Evolutionary conservation across 1,140 invertebrate species (phyloP), one percentile per base, ranked within the genome.

Genomic region (Trachelipus rathkii): DNA sequence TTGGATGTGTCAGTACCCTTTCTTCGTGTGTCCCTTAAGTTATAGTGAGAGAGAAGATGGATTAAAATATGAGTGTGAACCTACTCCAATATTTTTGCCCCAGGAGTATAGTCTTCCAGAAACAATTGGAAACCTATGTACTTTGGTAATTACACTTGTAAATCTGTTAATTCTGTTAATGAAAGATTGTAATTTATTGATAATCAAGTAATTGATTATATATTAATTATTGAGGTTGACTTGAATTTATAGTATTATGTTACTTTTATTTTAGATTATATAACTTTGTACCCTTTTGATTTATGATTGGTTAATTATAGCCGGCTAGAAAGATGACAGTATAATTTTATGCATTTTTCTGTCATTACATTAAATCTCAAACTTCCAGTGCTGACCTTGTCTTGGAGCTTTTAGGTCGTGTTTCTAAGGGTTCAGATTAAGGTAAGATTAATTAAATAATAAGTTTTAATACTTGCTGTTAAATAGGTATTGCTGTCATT

Each of bases 371-470:
- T 70, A 85, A 8, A 88, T 96, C 87, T 91, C 93, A 10, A 82
- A 97, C 81, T 99, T 99, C n/a, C 87, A 97, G 96, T 84, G 98
- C 96, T 21, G 92, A 99, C 44, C 97, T 99, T 86, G 98, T 0
- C 99, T 99, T 87, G 98, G 97, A 98, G 97, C 69, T 99, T 99
- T 87, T 99, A 70, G 98, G 95, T 84, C 97, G 97, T 46, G n/a
- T 99, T 99, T 84, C 99, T 99, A 84, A 87, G 97, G 80, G 97
- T 99, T 99, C 84, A 98, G 88, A 97, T 99, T 78, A 99, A 98
- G 89, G 95, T 96, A 87, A 83, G 79, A 11, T 4, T 7, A 4
- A 33, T 33, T 1, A 3, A 6, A 33, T 33, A 33, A 4, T 1
- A 2, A 3, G 1, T 33, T 33, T 33, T 33, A 3, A 6, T 6